These are phyloP conservation scores for Lasioglossum morio DNA, from an alignment of 2,888 invertebrate species.

Conservation along the genomic window DNA sequence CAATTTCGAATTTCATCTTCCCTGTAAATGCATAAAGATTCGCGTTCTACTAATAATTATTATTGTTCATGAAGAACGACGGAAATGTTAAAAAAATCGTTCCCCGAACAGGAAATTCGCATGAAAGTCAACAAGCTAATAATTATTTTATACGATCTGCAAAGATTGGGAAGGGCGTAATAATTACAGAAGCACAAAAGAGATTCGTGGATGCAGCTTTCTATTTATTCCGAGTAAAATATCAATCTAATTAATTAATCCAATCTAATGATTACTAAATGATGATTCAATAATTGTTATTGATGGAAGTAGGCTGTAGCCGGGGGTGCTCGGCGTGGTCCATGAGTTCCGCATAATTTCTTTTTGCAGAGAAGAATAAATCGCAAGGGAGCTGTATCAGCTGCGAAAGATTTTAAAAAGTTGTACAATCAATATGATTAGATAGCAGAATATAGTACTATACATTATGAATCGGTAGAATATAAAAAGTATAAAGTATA, in stretches of 20 bases:
- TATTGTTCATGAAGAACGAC: no score
- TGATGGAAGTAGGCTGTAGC: background rate
- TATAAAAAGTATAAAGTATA: no score
- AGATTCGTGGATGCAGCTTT: background rate
- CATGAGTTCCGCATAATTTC: conserved; percentile 17
- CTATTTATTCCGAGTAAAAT: conserved; percentile 30
- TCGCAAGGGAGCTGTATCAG: conserved; percentile 46
- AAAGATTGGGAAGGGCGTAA: background rate
- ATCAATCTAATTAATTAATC: background rate
- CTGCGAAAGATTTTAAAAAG: conserved; percentile 23
- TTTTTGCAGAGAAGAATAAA: conserved; percentile 28
- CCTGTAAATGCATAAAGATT: no score
- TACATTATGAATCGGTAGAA: no score
- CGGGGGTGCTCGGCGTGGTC: conserved; percentile 23
- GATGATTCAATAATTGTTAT: conserved; percentile 35
- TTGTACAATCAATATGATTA: background rate
- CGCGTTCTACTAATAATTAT: no score
- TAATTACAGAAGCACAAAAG: background rate
- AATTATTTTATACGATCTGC: background rate
- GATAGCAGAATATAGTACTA: no score
- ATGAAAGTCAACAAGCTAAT: no score
- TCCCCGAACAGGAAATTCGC: no score
- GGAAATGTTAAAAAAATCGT: no score
- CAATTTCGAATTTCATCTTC: no score
- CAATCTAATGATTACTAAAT: no score